Base-by-base conservation (phyloP, 2,888 invertebrate species). In the Tenthredo amoena region DNA sequence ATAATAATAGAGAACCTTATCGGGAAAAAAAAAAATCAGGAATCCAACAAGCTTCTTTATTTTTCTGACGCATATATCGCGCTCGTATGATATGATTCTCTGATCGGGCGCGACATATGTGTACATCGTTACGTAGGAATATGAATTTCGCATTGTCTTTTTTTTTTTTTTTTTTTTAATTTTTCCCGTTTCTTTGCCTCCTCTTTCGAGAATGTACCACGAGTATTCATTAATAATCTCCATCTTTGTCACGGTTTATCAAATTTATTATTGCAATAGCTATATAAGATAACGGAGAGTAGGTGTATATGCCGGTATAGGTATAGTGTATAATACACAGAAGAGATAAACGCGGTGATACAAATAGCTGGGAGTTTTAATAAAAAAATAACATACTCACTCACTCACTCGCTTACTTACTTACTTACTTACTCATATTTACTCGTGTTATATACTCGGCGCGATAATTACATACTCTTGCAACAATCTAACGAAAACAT, bases 401-500 rank as follows among this genome's bases (percentile, higher is more conserved):
- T 15, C 4, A 12, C 68, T 68, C 9, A 18, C 68, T 26, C 3
- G 1, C 26, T 26, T 55, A 34, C 31, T 68, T 10, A 34, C 31
- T 15, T 1, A 12, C 68, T 26, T 26, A 26, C 26, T 68, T 2
- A 18, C 68, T 26, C 3, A 47, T 47, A 47, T 47, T 47, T 47
- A 47, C 47, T 15, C 47, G 15, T 21, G n/a, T n/a, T 58, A 68
- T 34, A 15, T 71, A 71, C 71, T 18, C 12, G 26, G 10, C 21
- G 43, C 40, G 21, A 74, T 74, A 43, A 50, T 34, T 40, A 77
- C 77, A 71, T 83, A 86, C 68, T 87, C 88, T 87, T 74, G 84
- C 86, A 86, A 85, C 85, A 86, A 87, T 88, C 85, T 86, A 87
- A 86, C 86, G 82, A 86, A 87, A 87, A 86, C 86, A 85, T 76